These are phyloP conservation scores for Octodonta nipae DNA, from an alignment of 2,888 invertebrate genomes.

Conservation along the genomic window DNA sequence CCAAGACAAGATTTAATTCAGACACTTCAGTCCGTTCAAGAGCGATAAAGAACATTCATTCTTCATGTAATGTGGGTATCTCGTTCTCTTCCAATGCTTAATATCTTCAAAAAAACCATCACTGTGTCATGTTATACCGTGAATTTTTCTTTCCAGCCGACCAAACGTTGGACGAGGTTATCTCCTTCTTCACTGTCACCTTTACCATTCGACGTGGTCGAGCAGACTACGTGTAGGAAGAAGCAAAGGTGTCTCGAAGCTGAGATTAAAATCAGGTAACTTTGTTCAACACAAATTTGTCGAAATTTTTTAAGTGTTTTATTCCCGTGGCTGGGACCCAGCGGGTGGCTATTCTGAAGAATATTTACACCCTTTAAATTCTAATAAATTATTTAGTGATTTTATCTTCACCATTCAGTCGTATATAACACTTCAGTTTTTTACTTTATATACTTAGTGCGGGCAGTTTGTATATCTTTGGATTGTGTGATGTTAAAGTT, in stretches of 20 bases:
- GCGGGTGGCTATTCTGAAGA: slow-evolving; percentile 32
- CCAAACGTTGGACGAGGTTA: no score
- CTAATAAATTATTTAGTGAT: slow-evolving; percentile 31
- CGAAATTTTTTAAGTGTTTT: slow-evolving; percentile 31
- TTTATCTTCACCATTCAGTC: slow-evolving; percentile 18
- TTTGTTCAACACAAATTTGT: slow-evolving; percentile 31
- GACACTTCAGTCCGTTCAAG: slow-evolving; percentile 3
- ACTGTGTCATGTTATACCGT: slow-evolving; percentile 30
- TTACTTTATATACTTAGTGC: slow-evolving; percentile 2
- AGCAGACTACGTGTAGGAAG: slow-evolving; percentile 6
- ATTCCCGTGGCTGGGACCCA: slow-evolving; percentile 25
- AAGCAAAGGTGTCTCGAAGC: background rate
- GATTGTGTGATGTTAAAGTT: no score
- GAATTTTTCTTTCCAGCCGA: slow-evolving; percentile 7
- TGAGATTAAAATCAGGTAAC: slow-evolving; percentile 28
- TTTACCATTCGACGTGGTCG: background rate
- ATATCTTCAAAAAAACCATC: slow-evolving; percentile 26
- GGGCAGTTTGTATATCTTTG: no score
- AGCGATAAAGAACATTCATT: slow-evolving; percentile 15
- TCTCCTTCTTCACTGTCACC: slow-evolving; percentile 2
- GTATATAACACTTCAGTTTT: slow-evolving; percentile 15
- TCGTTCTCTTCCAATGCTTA: slow-evolving; percentile 24
- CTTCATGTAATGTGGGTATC: slow-evolving; percentile 22
- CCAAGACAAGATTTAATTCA: slow-evolving; percentile 2
- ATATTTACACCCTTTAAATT: slow-evolving; percentile 34